Conservation (phyloP, 2,113 vertebrate genomes). For the Fukomys damarensis region DNA sequence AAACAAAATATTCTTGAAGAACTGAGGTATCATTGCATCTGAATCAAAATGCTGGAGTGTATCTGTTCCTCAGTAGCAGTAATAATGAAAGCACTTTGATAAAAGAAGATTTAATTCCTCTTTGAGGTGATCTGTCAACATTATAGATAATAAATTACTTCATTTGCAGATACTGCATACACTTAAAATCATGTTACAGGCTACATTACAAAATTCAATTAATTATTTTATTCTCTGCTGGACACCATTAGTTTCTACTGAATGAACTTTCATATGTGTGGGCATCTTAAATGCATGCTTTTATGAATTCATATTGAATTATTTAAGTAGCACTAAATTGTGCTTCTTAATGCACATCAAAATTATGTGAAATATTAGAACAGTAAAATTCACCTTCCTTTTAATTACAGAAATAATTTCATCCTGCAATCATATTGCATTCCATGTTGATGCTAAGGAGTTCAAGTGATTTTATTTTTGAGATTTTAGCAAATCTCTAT, state of each 20-base stretch:
- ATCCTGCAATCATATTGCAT: not conserved
- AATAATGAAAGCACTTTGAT: not conserved
- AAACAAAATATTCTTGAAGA: not conserved
- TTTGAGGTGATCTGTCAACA: slow-evolving; percentile 4
- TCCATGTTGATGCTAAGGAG: not conserved
- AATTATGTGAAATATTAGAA: slow-evolving; percentile 36
- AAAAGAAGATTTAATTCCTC: slow-evolving; percentile 44
- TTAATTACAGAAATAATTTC: not conserved
- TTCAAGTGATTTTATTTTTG: slow-evolving; percentile 1
- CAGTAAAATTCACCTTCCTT: slow-evolving; percentile 2
- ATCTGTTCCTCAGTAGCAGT: not conserved
- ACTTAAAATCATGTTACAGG: slow-evolving; percentile 57
- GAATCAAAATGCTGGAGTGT: not conserved
- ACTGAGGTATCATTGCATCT: not conserved
- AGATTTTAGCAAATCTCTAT: not conserved
- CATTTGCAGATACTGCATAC: slow-evolving; percentile 50
- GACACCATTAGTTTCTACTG: slow-evolving; percentile 71
- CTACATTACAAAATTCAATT: slow-evolving; percentile 63
- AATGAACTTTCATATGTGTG: slow-evolving; percentile 53
- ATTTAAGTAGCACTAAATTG: not conserved
- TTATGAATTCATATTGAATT: slow-evolving; percentile 61
- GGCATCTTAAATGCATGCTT: slow-evolving; percentile 52
- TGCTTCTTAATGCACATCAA: slow-evolving; percentile 23
- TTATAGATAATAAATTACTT: slow-evolving; percentile 66
- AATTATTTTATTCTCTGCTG: slow-evolving; percentile 63